Conservation (phyloP, 2,888 invertebrate species). For the Tenthredo livida region DNA sequence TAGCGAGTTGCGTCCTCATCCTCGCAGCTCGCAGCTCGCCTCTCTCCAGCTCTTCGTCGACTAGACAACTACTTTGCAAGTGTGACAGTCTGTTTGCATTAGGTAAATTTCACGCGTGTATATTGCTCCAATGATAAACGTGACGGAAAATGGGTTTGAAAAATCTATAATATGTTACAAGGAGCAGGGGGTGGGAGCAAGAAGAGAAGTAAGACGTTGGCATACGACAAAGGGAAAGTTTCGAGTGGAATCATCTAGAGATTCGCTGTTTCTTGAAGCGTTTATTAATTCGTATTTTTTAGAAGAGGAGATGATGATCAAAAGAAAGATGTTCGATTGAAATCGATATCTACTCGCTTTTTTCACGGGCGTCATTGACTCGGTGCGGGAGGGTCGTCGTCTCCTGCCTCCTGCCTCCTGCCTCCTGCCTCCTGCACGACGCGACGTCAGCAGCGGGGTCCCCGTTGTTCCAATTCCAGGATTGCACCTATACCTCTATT, state of each 20-base stretch:
- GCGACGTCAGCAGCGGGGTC: neutral
- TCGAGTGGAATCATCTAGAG: slow-evolving; percentile 31
- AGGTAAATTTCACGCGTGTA: slow-evolving; percentile 14
- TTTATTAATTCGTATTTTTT: slow-evolving; percentile 42
- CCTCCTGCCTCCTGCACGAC: neutral
- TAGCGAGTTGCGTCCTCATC: slow-evolving; percentile 13
- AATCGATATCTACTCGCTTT: slow-evolving; percentile 34
- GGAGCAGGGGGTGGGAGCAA: neutral
- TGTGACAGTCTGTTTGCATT: slow-evolving; percentile 12
- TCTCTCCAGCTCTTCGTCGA: neutral
- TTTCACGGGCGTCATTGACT: slow-evolving; percentile 31
- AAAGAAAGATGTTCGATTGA: slow-evolving; percentile 47
- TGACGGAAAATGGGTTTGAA: neutral
- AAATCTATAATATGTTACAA: neutral
- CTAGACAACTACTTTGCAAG: slow-evolving; percentile 26
- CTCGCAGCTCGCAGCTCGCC: neutral
- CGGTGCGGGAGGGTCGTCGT: slow-evolving; percentile 2
- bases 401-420: neutral
- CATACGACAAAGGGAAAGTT: neutral
- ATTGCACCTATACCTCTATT: slow-evolving; percentile 19
- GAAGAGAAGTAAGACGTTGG: neutral
- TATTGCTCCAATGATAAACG: neutral
- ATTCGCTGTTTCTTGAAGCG: slow-evolving; percentile 28
- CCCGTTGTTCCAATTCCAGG: slow-evolving; percentile 41
- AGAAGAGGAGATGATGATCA: slow-evolving; percentile 44